Percentiles rank a stretch among this genome's conserved stretches.
These are phyloP conservation scores for Gnatocerus cornutus DNA, from an alignment of 2,888 invertebrate genomes.

Conservation along the genomic window DNA sequence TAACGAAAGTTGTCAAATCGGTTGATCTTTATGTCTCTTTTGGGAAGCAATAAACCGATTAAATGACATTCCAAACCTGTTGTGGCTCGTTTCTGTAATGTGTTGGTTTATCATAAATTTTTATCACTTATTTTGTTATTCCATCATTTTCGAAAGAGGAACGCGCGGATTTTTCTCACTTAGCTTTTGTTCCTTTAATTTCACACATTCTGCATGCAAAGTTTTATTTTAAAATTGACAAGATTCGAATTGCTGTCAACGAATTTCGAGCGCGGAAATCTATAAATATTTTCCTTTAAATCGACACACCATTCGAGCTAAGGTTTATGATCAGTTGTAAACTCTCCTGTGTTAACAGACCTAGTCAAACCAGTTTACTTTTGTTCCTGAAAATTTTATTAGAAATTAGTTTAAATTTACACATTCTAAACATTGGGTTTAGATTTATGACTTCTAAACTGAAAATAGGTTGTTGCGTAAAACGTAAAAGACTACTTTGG, in stretches of 20 bases:
- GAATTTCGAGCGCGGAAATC: too few relatives aligned
- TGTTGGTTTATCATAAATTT: conserved; percentile 2
- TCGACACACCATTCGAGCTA: neutral
- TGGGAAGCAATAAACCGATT: conserved; percentile 4
- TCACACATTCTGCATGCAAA: too few relatives aligned
- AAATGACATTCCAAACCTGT: conserved; percentile 2
- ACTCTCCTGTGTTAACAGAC: conserved; percentile 1
- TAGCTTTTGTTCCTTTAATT: too few relatives aligned
- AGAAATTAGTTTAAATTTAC: conserved; percentile 1
- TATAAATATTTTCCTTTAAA: neutral
- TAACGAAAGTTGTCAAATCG: conserved; percentile 4
- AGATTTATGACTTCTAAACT: neutral
- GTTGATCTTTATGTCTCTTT: conserved; percentile 4
- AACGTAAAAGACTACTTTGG: neutral
- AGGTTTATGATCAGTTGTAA: conserved; percentile 4
- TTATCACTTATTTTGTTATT: neutral
- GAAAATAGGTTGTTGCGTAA: neutral
- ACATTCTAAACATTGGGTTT: neutral
- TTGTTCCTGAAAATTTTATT: neutral
- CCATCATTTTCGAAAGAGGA: neutral
- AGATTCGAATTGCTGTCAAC: too few relatives aligned
- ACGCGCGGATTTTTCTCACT: too few relatives aligned
- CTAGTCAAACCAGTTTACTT: conserved; percentile 4
- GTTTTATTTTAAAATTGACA: too few relatives aligned
- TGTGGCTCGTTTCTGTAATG: conserved; percentile 2